Evolutionary conservation across 2,113 vertebrate species (phyloP), one percentile per base, ranked within the genome.

Genomic region (Datnioides undecimradiatus): DNA sequence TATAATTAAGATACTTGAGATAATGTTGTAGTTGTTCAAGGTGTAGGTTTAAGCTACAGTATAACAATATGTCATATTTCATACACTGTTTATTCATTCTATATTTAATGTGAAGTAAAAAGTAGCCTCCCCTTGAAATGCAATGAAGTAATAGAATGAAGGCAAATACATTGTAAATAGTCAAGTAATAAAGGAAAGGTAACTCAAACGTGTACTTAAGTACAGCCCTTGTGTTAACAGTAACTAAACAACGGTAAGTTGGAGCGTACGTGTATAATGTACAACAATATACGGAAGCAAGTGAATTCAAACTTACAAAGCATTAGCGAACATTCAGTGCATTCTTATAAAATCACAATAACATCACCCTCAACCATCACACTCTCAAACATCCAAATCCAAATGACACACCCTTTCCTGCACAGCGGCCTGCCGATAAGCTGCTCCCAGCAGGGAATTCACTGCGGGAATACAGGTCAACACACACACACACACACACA

Each of bases 351-450:
- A 89, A 85, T 88, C 86, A 84, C 86, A 85, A 86, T 73, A 85
- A 79, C 89, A 80, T 55, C 72, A 64, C 68, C 58, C 82, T 84
- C 65, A 66, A 60, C 85, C 78, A 46, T 80, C 85, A 85, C 69
- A 79, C 87, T 76, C 76, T 51, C 86, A 90, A 92, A 90, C 86
- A 93, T 86, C 84, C 55, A 87, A 76, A 87, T 76, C 75, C 73
- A 60, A 31, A 63, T 21, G 91, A 92, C 92, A 93, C 91, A 89
- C 92, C 93, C 92, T 93, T 94, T 95, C 91, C 93, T 93, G 90
- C 70, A 62, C 80, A 82, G 88, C 76, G 75, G 88, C 65, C 76
- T 71, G 76, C 83, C 85, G 95, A 94, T 95, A 94, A 93, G 88
- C 84, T 78, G 68, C 80, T 84, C 80, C 88, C 88, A 76, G 46